These are phyloP conservation scores for Telmatherina bonti DNA, from an alignment of 2,797 vertebrate genomes.

Conservation along the genomic window DNA sequence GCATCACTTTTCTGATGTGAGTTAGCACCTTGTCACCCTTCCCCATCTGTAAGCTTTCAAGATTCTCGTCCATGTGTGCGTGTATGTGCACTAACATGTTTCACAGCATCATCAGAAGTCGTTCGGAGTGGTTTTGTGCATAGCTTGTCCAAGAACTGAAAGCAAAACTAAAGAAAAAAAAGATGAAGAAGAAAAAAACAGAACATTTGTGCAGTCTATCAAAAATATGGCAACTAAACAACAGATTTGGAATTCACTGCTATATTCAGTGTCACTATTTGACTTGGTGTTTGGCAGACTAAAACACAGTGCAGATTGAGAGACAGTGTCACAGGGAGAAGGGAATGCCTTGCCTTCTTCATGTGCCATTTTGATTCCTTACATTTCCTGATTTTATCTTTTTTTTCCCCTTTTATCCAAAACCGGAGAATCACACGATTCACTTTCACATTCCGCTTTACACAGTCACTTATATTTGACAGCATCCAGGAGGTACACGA, in stretches of 20 bases:
- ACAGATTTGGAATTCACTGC: constrained; percentile 77
- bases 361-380: constrained; percentile 59
- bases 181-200: constrained; percentile 46
- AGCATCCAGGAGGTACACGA: constrained; percentile 36
- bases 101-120: constrained; percentile 44
- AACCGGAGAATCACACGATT: constrained; percentile 38
- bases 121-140: constrained; percentile 43
- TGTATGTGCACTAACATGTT: constrained; percentile 14
- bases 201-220: constrained; percentile 75
- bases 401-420: constrained; percentile 23
- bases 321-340: constrained; percentile 77
- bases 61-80: constrained; percentile 11
- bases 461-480: constrained; percentile 30
- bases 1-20: constrained; percentile 81
- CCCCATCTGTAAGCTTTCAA: constrained; percentile 84
- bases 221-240: constrained; percentile 72
- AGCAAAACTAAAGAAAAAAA: constrained; percentile 32
- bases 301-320: constrained; percentile 77
- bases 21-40: constrained; percentile 84
- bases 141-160: constrained; percentile 48
- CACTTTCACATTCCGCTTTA: constrained; percentile 28
- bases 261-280: constrained; percentile 80
- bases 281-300: constrained; percentile 78
- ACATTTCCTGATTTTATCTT: constrained; percentile 17
- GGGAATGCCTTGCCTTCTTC: constrained; percentile 68